These are phyloP conservation scores for Heliocidaris tuberculata DNA, from an alignment of 35 echinoderm and acorn worm species.

Conservation along the genomic window DNA sequence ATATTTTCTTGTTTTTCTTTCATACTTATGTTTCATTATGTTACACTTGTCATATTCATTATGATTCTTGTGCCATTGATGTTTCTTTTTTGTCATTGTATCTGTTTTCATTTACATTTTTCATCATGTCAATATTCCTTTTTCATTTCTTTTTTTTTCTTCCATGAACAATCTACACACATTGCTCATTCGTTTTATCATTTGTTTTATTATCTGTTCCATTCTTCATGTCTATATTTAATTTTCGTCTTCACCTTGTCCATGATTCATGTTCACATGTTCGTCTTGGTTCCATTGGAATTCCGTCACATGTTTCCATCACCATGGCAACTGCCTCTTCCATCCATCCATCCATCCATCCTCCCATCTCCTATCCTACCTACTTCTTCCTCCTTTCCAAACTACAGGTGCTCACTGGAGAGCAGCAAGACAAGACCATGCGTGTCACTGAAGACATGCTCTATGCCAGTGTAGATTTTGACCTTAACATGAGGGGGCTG, in stretches of 20 bases:
- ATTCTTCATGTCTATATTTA: not conserved
- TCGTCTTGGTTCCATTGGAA: not conserved
- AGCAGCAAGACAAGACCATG: constrained; percentile 56
- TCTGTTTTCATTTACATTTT: constrained; percentile 9
- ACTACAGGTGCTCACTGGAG: constrained; percentile 62
- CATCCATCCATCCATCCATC: not conserved
- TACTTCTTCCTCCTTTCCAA: constrained; percentile 28
- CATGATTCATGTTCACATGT: not conserved
- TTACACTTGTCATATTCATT: constrained; percentile 31
- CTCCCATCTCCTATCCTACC: not conserved
- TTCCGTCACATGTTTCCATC: not conserved
- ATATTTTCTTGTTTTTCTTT: not conserved
- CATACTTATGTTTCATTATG: not conserved
- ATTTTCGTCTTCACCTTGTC: not conserved
- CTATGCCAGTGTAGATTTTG: constrained; percentile 66
- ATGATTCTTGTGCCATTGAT: not conserved
- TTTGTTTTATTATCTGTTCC: too few species aligned
- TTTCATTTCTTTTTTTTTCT: not conserved
- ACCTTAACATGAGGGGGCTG: constrained; percentile 67
- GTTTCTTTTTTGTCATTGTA: not conserved
- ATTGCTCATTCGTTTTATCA: not conserved
- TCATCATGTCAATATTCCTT: not conserved
- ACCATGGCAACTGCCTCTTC: not conserved
- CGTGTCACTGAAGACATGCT: constrained; percentile 59
- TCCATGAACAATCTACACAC: not conserved